Base-by-base conservation (phyloP, 2,888 invertebrate genomes). In the Ramazzottius varieornatus region DNA sequence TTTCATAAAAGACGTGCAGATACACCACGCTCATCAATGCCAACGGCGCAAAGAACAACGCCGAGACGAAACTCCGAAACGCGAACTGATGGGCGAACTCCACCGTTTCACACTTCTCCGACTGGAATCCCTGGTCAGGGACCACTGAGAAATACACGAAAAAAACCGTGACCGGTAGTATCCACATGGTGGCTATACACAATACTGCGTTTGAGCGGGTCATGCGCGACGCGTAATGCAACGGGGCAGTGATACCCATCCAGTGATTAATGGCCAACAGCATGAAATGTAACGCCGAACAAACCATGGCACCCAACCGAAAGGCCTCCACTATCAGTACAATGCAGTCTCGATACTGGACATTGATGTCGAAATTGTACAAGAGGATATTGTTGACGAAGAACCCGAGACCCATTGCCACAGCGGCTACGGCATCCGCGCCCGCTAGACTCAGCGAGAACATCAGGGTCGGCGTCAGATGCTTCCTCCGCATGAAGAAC, bases 261-360 rank as follows among this genome's bases (percentile, higher is more conserved):
- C 83, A 84, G 72, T 84, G 84, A 73, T 83, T 83, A 66, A 82
- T 73, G 33, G 83, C 82, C 33, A 84, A 74, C 0, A 81, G 81
- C 46, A 83, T 74, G 1, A 84, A 77, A 71, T 84, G 83, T 63
- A 80, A 75, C 16, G 83, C 82, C 0, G 83, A 82, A 29, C 82
- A 80, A 63, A 83, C 78, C 66, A 83, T 78, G 1, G 81, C 81
- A 29, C 81, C 81, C 66, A 82, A 74, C 67, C 83, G 73, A 64
- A 78, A 73, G 1, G 75, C 76, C 70, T 78, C 77, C 33, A 78
- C 63, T 1, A 71, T 70, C 63, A 78, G 69, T 8, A 68, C 46
- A 4, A 67, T 32, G 32, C 67, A 67, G 20, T 24, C 32, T 8
- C 32, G 32, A 13, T 67, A 32, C 32, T 4, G 33, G 16, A 67